These are phyloP conservation scores for Suncus etruscus DNA, from an alignment of 2,113 vertebrate genomes.

Conservation along the genomic window DNA sequence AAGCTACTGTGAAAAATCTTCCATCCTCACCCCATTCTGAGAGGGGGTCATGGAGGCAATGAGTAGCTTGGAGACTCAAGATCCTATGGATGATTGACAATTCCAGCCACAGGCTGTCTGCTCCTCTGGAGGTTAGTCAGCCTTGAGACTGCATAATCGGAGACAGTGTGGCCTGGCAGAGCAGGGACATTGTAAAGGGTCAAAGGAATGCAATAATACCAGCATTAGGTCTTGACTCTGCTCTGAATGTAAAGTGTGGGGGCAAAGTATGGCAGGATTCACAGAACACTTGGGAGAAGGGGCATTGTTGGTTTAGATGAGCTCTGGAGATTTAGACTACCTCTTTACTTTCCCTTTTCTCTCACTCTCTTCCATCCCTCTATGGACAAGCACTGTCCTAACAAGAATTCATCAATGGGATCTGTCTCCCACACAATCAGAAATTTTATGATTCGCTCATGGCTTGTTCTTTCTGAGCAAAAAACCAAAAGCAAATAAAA, in stretches of 20 bases:
- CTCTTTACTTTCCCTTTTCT: fast-evolving
- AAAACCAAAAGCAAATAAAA: too few relatives aligned
- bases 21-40: neutral
- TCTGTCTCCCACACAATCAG: neutral
- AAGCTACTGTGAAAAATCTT: neutral
- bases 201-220: neutral
- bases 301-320: neutral
- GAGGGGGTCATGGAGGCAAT: neutral
- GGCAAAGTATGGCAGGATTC: neutral
- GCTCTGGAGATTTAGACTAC: neutral
- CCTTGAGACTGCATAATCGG: fast-evolving
- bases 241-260: neutral
- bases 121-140: neutral
- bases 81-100: conserved; percentile 63
- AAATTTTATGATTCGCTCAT: neutral
- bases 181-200: neutral
- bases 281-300: fast-evolving
- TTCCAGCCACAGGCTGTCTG: neutral
- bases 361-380: neutral
- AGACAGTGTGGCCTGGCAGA: neutral
- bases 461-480: neutral
- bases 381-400: neutral
- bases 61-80: neutral
- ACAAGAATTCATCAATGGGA: neutral
- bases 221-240: neutral